These are phyloP conservation scores for Salpingus planirostris DNA, from an alignment of 2,888 invertebrate genomes.

Conservation along the genomic window DNA sequence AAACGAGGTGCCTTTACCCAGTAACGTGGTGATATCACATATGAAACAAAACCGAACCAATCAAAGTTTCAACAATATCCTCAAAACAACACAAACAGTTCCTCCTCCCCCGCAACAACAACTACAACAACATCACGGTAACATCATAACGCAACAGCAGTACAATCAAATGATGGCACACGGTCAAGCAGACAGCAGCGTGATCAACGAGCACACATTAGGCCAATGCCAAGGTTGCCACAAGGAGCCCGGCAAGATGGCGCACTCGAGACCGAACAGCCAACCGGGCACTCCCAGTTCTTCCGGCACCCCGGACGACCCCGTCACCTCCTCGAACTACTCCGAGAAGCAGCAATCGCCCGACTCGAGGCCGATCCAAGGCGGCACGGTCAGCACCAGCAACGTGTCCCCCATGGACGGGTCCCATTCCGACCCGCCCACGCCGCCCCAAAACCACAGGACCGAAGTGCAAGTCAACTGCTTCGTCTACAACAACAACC, in stretches of 20 bases:
- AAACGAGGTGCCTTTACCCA: conserved; percentile 40
- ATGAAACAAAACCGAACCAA: conserved; percentile 29
- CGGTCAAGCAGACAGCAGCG: conserved; percentile 31
- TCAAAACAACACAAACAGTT: conserved; percentile 24
- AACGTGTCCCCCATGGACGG: conserved; percentile 64
- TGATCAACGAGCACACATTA: conserved; percentile 20
- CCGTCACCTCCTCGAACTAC: conserved; percentile 63
- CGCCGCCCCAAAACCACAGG: conserved; percentile 41
- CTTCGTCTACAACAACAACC: conserved; percentile 16
- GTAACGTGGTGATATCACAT: conserved; percentile 33
- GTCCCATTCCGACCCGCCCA: conserved; percentile 48
- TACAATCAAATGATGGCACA: conserved; percentile 19
- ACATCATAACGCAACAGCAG: conserved; percentile 18
- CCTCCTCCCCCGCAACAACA: conserved; percentile 2
- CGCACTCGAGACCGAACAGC: conserved; percentile 42
- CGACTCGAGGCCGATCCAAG: conserved; percentile 70
- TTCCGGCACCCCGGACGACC: conserved; percentile 47
- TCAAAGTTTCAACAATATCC: conserved; percentile 28
- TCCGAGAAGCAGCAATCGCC: conserved; percentile 51
- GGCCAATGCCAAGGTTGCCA: conserved; percentile 51
- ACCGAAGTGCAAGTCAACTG: conserved; percentile 23
- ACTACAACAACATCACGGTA: no score
- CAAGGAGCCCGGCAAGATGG: conserved; percentile 39
- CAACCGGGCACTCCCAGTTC: conserved; percentile 49
- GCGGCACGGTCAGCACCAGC: conserved; percentile 76